Percentiles rank a stretch among this genome's conserved stretches.
Evolutionary conservation across 2,113 vertebrate species (phyloP).

Genomic region (Oplegnathus fasciatus): DNA sequence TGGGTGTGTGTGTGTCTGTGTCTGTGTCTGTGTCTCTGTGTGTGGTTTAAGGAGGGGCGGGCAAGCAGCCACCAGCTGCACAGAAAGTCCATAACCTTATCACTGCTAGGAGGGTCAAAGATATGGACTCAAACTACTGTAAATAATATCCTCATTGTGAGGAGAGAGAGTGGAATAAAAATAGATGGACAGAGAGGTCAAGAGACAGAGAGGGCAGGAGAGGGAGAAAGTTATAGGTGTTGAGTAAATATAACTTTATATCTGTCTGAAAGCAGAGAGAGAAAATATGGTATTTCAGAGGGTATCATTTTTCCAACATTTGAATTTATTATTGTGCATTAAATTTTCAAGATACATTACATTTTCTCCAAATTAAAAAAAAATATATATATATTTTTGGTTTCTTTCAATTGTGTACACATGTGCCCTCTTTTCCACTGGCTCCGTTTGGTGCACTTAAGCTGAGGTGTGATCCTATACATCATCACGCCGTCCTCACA

Average conservation of each 20-base stretch:
- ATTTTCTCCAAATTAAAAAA: not conserved
- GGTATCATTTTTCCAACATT: not conserved
- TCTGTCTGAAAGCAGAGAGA: not conserved
- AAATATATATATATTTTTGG: too few species aligned
- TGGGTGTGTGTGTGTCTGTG: constrained; percentile 9
- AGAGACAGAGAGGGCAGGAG: constrained; percentile 25
- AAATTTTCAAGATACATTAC: not conserved
- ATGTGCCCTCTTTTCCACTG: too few species aligned
- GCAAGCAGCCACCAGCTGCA: constrained; percentile 46
- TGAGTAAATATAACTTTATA: not conserved
- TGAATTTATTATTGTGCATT: not conserved
- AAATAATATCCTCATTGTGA: constrained; percentile 64
- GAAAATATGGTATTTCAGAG: not conserved
- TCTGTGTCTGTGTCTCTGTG: constrained; percentile 13
- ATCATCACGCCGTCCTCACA: too few species aligned
- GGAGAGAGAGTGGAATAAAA: not conserved
- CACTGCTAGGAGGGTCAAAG: constrained; percentile 62
- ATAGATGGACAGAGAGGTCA: constrained; percentile 8
- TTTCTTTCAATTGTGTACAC: too few species aligned
- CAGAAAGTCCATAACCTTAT: constrained; percentile 64
- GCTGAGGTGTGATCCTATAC: too few species aligned
- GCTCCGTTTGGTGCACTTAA: too few species aligned
- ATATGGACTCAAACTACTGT: constrained; percentile 65
- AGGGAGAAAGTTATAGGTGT: not conserved
- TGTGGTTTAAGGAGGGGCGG: constrained; percentile 4